phyloP scores from a whole-genome alignment of 2,888 invertebrate genomes.

The Dromius quadrimaculatus region DNA sequence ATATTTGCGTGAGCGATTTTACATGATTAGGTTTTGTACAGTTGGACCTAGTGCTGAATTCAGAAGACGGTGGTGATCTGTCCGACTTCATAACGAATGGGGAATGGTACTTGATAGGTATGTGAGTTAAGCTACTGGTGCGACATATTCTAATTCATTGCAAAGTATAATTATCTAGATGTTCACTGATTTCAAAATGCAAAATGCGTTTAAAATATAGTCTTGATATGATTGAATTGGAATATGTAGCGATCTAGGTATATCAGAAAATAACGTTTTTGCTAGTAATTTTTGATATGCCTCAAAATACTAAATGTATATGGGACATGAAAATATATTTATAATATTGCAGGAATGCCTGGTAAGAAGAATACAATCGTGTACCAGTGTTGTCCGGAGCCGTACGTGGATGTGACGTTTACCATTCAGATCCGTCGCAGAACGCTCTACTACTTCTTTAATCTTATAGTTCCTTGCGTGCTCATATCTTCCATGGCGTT shows the following conservation, averaged over 20 bases:
- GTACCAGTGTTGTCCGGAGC: slow-evolving; percentile 94
- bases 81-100: slow-evolving; percentile 98
- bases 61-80: slow-evolving; percentile 93
- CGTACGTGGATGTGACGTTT: slow-evolving; percentile 96
- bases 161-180: neutral
- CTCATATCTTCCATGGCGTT: slow-evolving; percentile 99
- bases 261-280: neutral
- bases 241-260: neutral
- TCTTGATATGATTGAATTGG: neutral
- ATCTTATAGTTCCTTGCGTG: slow-evolving; percentile 98
- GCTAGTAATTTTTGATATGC: no score
- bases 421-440: slow-evolving; percentile 95
- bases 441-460: slow-evolving; percentile 99
- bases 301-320: neutral
- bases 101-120: slow-evolving; percentile 99
- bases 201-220: neutral
- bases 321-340: no score
- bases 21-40: slow-evolving; percentile 68
- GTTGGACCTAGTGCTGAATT: slow-evolving; percentile 96
- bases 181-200: no score
- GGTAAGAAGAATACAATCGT: slow-evolving; percentile 91
- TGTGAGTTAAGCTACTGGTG: slow-evolving; percentile 65
- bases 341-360: slow-evolving; percentile 83
- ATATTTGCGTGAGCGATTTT: slow-evolving; percentile 57
- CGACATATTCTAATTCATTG: neutral